Conservation (phyloP, 2,113 vertebrate species). For the Petrocephalus microphthalmus region DNA sequence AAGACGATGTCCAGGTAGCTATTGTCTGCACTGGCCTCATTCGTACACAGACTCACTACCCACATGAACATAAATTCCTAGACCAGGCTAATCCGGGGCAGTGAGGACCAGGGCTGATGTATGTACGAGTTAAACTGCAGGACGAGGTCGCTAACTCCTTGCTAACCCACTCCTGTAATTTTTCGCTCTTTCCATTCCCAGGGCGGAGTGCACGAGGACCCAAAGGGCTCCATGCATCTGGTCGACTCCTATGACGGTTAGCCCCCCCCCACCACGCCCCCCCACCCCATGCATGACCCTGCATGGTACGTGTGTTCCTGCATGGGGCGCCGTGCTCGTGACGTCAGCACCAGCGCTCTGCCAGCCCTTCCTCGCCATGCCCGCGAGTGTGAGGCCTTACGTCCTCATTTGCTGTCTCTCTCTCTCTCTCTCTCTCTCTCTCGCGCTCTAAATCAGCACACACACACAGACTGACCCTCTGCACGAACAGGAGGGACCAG, state of each 20-base stretch:
- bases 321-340: slow-evolving; percentile 13
- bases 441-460: slow-evolving; percentile 12
- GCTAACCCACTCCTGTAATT: slow-evolving; percentile 8
- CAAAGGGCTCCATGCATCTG: slow-evolving; percentile 63
- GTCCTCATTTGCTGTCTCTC: slow-evolving; percentile 13
- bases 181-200: slow-evolving; percentile 35
- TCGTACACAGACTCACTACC: background rate
- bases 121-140: background rate
- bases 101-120: background rate
- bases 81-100: background rate
- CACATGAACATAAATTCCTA: background rate
- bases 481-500: slow-evolving; percentile 57
- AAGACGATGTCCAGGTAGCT: slow-evolving; percentile 70
- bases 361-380: background rate
- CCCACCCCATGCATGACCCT: slow-evolving; percentile 63
- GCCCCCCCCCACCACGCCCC: slow-evolving; percentile 53
- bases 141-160: background rate
- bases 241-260: slow-evolving; percentile 72
- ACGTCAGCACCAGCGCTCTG: slow-evolving; percentile 14
- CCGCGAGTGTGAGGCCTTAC: background rate
- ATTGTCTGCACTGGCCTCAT: background rate
- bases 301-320: slow-evolving; percentile 66
- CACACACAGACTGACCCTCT: slow-evolving; percentile 68
- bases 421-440: slow-evolving; percentile 10
- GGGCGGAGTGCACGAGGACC: slow-evolving; percentile 65